Conservation (phyloP, 2,113 vertebrate genomes). For the Furnarius figulus region DNA sequence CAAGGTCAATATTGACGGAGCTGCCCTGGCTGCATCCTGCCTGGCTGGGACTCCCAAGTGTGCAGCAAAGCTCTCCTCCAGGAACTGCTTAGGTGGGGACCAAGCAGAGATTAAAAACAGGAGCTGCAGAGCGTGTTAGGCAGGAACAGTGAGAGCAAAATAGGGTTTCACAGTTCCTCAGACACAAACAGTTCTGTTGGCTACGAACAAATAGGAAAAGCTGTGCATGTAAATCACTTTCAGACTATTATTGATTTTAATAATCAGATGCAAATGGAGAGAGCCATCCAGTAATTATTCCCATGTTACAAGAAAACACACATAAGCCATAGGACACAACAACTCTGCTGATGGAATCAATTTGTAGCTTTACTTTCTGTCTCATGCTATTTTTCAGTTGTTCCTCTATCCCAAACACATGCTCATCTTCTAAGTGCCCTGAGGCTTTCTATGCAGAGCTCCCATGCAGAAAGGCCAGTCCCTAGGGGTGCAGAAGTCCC, state of each 20-base stretch:
- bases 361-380: neutral
- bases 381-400: neutral
- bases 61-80: neutral
- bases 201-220: neutral
- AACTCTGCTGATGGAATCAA: neutral
- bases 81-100: neutral
- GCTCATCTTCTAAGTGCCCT: neutral
- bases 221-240: neutral
- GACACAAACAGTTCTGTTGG: neutral
- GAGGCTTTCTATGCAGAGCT: neutral
- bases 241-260: slow-evolving; percentile 3
- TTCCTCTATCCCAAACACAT: neutral
- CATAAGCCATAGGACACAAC: neutral
- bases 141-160: neutral
- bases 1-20: slow-evolving; percentile 58
- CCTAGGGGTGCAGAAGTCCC: neutral
- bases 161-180: neutral
- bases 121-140: neutral
- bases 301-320: neutral
- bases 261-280: slow-evolving; percentile 1
- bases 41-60: neutral
- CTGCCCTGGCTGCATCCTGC: slow-evolving; percentile 1
- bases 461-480: neutral
- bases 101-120: neutral
- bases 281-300: neutral